These are phyloP conservation scores for Zalophus californianus DNA, from an alignment of 2,797 vertebrate species.

Conservation along the genomic window DNA sequence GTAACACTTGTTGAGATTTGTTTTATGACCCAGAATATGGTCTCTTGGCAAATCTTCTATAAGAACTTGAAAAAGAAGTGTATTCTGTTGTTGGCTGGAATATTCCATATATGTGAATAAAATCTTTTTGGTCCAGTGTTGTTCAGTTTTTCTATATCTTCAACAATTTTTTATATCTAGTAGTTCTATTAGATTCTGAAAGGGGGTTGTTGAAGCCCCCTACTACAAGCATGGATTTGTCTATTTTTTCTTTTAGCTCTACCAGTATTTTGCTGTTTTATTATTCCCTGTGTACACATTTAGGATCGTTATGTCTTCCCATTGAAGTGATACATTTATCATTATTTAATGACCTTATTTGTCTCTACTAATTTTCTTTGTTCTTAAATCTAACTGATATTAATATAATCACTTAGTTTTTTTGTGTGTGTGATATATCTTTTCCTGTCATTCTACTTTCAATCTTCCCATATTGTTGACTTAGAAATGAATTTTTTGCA, in stretches of 20 bases:
- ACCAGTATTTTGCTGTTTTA: background rate
- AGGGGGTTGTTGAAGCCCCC: background rate
- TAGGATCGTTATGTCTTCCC: background rate
- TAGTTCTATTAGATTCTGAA: background rate
- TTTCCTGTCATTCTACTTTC: background rate
- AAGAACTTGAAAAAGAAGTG: background rate
- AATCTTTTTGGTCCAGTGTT: background rate
- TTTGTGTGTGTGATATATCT: background rate
- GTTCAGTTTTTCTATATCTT: background rate
- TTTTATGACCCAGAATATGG: background rate
- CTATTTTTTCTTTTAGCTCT: background rate
- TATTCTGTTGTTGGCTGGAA: background rate
- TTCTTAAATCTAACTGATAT: background rate
- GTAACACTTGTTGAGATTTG: background rate
- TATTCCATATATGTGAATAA: background rate
- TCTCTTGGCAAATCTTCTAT: background rate
- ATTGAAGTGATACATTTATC: background rate
- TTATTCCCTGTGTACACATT: background rate
- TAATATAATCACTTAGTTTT: background rate
- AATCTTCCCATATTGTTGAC: background rate
- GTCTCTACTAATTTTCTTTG: background rate
- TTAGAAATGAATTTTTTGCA: background rate
- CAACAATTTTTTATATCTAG: background rate
- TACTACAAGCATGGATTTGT: background rate
- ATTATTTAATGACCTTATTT: background rate